Conservation (phyloP, 2,888 invertebrate genomes). For the Agrotis exclamationis region DNA sequence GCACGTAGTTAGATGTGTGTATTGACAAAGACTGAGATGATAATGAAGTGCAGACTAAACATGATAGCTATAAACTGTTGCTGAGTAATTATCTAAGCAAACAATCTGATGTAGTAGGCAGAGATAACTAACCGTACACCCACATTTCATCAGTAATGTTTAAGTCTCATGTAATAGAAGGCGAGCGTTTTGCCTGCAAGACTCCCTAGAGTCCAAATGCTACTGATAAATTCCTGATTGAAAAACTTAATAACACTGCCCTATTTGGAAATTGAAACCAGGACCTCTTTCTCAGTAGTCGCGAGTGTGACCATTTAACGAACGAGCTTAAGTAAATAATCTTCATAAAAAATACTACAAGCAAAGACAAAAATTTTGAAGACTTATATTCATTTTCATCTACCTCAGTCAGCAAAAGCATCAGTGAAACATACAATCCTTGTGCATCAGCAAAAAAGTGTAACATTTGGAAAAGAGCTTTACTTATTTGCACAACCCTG, state of each 20-base stretch:
- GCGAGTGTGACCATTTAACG: too few relatives aligned
- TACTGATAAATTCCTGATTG: too few relatives aligned
- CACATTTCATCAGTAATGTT: too few relatives aligned
- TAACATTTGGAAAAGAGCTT: constrained; percentile 78
- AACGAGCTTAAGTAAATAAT: neutral
- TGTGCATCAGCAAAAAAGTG: constrained; percentile 70
- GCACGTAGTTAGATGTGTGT: neutral
- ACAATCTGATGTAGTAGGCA: too few relatives aligned
- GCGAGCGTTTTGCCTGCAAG: too few relatives aligned
- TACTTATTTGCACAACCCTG: constrained; percentile 78
- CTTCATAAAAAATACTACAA: neutral
- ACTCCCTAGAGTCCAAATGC: too few relatives aligned
- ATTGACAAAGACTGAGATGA: neutral
- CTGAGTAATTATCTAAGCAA: too few relatives aligned
- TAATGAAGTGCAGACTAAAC: neutral
- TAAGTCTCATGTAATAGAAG: too few relatives aligned
- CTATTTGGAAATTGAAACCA: too few relatives aligned
- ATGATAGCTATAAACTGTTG: neutral
- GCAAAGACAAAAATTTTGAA: constrained; percentile 44
- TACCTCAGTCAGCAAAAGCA: constrained; percentile 56
- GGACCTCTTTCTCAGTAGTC: too few relatives aligned
- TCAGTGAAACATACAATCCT: constrained; percentile 64
- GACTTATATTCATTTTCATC: constrained; percentile 61
- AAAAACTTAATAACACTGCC: too few relatives aligned
- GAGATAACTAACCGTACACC: too few relatives aligned